Evolutionary conservation across 2,113 vertebrate genomes (phyloP), one percentile per base, ranked within the genome.

Genomic region (Potamarius usumacintae): DNA sequence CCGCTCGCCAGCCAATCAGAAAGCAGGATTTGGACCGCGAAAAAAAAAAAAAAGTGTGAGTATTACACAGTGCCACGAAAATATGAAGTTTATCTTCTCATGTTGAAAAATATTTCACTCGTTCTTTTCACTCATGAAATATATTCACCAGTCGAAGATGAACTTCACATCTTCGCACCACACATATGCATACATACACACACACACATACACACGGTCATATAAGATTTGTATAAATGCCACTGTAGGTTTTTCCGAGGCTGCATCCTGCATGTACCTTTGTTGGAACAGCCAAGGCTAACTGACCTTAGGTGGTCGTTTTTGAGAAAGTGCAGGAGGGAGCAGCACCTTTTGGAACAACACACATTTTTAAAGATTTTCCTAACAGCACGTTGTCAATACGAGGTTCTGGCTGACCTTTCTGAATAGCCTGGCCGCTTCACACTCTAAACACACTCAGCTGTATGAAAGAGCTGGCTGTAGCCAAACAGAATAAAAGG

Each of bases 291-390:
- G 60, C 53, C 71, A 63, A 83, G 83, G 58, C 57, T 78, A 15
- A 48, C 72, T 84, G 82, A 88, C 87, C 71, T 88, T 84, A 84
- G 82, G 82, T 58, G 86, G 87, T 84, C 58, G 27, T 67, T 84
- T 80, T 78, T 84, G 74, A 78, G 72, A 79, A 57, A 25, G 52
- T 57, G 10, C 89, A 58, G 85, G 74, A 84, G 85, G 87, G 85
- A 85, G 76, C 62, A 63, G 78, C 89, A 84, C 87, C 74, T 86
- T 88, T 88, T 83, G 65, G 88, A 88, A 88, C 85, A 88, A 84
- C 80, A 74, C 74, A 76, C 83, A 82, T 86, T 88, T 90, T 82
- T 84, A 90, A 90, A 88, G 87, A 88, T 90, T 88, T 88, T 80
- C 18, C 87, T 58, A 88, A 88, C 84, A 65, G 89, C 79, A 74